Conservation (phyloP, 2,797 vertebrate species). For the Chaetodon trifasciatus region DNA sequence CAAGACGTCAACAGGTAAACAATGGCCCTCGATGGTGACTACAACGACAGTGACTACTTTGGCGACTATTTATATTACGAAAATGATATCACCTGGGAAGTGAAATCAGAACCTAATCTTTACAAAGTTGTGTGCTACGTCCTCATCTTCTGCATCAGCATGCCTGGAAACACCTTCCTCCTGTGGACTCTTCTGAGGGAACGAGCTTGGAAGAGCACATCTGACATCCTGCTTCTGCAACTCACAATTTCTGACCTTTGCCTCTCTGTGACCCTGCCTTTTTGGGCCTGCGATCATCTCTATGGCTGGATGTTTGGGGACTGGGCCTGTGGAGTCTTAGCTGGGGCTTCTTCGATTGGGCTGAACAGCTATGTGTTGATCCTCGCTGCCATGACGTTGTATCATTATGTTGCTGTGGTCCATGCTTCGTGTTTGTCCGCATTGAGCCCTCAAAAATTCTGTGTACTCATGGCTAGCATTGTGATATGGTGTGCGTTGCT, state of each 20-base stretch:
- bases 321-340: background rate
- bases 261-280: background rate
- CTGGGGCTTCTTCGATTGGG: background rate
- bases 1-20: background rate
- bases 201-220: conserved; percentile 17
- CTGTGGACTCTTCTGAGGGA: conserved; percentile 3
- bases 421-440: background rate
- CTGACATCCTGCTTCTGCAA: conserved; percentile 13
- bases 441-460: background rate
- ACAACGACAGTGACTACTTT: background rate
- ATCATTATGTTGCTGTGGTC: conserved; percentile 7
- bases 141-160: conserved; percentile 14
- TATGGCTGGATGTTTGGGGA: background rate
- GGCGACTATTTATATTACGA: background rate
- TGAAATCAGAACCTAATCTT: rapidly evolving
- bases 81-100: too few relatives aligned
- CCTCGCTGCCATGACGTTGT: background rate
- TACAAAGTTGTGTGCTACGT: background rate
- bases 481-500: conserved; percentile 4
- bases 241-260: conserved; percentile 22
- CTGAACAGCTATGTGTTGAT: background rate
- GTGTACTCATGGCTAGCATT: background rate
- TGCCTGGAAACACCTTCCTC: conserved; percentile 17
- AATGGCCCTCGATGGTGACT: background rate
- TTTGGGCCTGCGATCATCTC: rapidly evolving